Evolutionary conservation across 2,113 vertebrate species (phyloP).

Genomic region (Corydoras sp.): DNA sequence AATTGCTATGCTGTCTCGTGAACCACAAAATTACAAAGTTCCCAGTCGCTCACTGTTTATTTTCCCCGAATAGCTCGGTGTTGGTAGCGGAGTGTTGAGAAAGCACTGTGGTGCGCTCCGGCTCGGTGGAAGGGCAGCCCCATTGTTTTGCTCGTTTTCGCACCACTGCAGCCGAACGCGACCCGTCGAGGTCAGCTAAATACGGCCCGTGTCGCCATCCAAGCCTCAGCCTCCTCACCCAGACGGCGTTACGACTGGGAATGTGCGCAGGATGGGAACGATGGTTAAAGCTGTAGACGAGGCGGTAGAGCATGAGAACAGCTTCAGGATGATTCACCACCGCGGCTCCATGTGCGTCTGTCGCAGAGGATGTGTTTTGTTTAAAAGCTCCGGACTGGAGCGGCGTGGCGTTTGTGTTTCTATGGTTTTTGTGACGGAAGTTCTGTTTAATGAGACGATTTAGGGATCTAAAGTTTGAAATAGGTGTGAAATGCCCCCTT

Average conservation of each 20-base stretch:
- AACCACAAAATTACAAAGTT: no score
- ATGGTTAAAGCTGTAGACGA: conserved; percentile 1
- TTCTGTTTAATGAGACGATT: no score
- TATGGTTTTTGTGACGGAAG: no score
- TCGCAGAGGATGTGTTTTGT: not conserved
- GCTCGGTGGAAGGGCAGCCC: no score
- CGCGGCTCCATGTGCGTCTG: not conserved
- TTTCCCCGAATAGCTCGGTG: no score
- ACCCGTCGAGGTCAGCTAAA: conserved; percentile 26
- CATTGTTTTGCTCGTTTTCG: not conserved
- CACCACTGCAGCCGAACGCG: conserved; percentile 17
- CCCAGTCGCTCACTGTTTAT: no score
- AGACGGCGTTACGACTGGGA: conserved; percentile 11
- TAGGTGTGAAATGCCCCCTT: no score
- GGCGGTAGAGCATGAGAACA: not conserved
- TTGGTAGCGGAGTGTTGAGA: no score
- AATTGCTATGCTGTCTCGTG: no score
- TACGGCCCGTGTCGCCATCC: conserved; percentile 6
- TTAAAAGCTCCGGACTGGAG: not conserved
- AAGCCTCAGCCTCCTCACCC: conserved; percentile 16
- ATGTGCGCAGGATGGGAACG: conserved; percentile 9
- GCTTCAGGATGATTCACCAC: not conserved
- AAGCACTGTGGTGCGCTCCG: no score
- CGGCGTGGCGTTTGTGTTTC: no score
- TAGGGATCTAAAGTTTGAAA: no score